Base-by-base conservation (phyloP, 2,888 invertebrate genomes). In the Agonum fuliginosum region DNA sequence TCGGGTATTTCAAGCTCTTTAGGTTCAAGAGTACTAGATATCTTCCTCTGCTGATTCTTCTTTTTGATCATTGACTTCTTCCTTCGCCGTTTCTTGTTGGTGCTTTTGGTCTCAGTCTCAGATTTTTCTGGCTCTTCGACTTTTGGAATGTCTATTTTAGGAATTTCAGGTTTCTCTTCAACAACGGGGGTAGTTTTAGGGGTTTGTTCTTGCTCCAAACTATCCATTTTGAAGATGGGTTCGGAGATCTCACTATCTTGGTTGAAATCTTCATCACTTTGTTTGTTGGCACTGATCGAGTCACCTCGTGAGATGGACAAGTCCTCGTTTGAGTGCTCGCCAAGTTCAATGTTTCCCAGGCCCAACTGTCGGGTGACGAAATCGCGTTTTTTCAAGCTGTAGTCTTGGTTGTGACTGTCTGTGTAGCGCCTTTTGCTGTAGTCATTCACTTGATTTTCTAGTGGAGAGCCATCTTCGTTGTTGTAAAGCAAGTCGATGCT, bases 41-140 rank as follows among this genome's bases (percentile, higher is more conserved):
- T 90, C 83, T 94, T 94, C 77, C 94, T 90, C 83, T 93, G 92
- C 0, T 90, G 88, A 82, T 93, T 93, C 85, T 95, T 95, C 88
- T 94, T 94, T 87, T 94, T 95, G 86, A 94, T 92, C 81, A 92
- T 90, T 34, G 92, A 91, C 89, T 93, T 94, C 88, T 94, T 93
- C 81, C 94, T 92, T 74, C 94, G 91, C 85, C 93, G 94, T 86
- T 94, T 93, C 84, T 95, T 95, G 78, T 89, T 90, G 79, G 89
- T 90, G 58, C 84, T 88, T 81, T 91, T 91, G 0, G 82, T 74
- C 20, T 90, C 67, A n/a, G 79, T 22, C 34, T 81, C 77, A 10
- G 54, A 88, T 80, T 87, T 88, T 78, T 87, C 88, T 20, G 86
- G 85, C 62, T 86, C 86, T 62, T 88, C 87, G 6, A 90, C 86